Evolutionary conservation across 1,140 invertebrate genomes (phyloP).

Genomic region (Dinoponera quadriceps): DNA sequence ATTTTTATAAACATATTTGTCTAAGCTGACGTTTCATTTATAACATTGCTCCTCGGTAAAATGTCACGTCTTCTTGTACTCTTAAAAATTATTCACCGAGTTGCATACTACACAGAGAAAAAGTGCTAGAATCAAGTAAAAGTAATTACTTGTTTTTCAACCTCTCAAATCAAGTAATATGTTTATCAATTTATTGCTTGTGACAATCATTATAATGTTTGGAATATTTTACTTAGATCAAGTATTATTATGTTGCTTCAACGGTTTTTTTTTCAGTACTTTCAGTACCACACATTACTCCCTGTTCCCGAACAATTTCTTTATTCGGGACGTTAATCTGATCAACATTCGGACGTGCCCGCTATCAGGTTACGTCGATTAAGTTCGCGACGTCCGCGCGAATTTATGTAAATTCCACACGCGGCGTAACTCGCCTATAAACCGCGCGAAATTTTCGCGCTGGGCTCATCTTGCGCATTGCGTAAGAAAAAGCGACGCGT

Average conservation of each 20-base stretch:
- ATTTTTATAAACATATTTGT: too few relatives aligned
- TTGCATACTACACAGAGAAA: not conserved
- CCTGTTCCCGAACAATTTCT: not conserved
- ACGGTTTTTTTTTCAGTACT: too few relatives aligned
- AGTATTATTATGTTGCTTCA: too few relatives aligned
- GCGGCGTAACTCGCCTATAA: not conserved
- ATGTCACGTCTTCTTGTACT: not conserved
- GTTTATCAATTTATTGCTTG: too few relatives aligned
- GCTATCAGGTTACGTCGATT: not conserved
- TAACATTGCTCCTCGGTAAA: not conserved
- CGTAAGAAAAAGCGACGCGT: constrained; percentile 57
- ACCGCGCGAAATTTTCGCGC: constrained; percentile 37
- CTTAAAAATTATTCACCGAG: constrained; percentile 10
- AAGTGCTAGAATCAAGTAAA: too few relatives aligned
- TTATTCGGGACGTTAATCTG: not conserved
- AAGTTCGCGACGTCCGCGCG: not conserved
- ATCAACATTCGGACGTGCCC: constrained; percentile 1
- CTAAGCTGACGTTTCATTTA: not conserved
- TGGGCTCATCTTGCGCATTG: constrained; percentile 47
- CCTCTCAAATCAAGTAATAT: too few relatives aligned
- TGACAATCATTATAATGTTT: too few relatives aligned
- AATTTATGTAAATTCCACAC: constrained; percentile 21
- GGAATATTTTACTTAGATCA: too few relatives aligned
- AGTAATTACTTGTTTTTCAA: too few relatives aligned
- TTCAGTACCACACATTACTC: too few relatives aligned